phyloP scores from a whole-genome alignment of 37 sponge, comb jelly and placozoan genomes.

The Cliona cf. orientalis region DNA sequence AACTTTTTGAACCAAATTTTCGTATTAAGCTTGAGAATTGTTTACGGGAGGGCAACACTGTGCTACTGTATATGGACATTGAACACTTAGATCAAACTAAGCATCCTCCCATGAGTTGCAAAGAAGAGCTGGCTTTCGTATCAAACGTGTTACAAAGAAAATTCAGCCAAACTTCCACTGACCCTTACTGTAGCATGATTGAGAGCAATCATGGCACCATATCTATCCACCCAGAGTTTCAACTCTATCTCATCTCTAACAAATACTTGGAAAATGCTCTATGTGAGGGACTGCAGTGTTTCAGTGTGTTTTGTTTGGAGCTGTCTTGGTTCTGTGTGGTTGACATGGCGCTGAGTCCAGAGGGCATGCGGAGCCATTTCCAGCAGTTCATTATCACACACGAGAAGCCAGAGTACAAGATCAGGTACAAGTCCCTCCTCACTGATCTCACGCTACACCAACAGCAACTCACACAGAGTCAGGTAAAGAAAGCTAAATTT shows the following conservation, averaged over 20 bases:
- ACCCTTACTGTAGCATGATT: neutral
- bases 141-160: constrained; percentile 2
- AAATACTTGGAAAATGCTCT: constrained; percentile 12
- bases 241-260: constrained; percentile 40
- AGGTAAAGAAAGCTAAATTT: constrained; percentile 10
- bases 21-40: too few relatives aligned
- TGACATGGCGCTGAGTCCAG: constrained; percentile 35
- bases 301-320: neutral
- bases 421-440: constrained; percentile 44
- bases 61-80: too few relatives aligned
- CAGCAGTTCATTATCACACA: constrained; percentile 29
- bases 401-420: constrained; percentile 32
- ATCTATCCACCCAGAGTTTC: too few relatives aligned
- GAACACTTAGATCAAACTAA: too few relatives aligned
- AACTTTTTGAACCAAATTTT: too few relatives aligned
- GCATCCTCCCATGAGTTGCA: too few relatives aligned
- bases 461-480: constrained; percentile 28
- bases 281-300: neutral
- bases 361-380: constrained; percentile 44
- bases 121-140: neutral
- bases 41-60: too few relatives aligned
- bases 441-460: constrained; percentile 61
- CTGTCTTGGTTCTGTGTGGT: constrained; percentile 6
- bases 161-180: neutral
- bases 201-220: too few relatives aligned